A percentile compares a stretch with the other conserved stretches of the same genome.
Evolutionary conservation across 2,888 invertebrate genomes (phyloP).

Genomic region (Phorcus lineatus): DNA sequence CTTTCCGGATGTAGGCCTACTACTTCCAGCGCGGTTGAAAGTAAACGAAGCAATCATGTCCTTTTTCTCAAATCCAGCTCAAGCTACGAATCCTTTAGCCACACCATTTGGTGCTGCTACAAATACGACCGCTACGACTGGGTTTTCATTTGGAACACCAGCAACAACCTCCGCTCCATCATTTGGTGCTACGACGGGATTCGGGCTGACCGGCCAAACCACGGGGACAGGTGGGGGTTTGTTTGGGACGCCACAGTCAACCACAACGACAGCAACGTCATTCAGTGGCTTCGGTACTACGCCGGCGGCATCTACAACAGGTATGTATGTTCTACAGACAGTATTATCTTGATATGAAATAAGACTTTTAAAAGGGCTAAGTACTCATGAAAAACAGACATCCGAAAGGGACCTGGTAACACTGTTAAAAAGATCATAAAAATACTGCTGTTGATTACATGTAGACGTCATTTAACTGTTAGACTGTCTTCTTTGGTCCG

Average conservation of each 20-base stretch:
- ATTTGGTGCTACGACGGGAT: conserved; percentile 37
- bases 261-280: conserved; percentile 7
- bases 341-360: too few species aligned
- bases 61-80: background rate
- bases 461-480: too few species aligned
- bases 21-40: background rate
- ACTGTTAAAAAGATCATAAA: too few species aligned
- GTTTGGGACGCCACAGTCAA: background rate
- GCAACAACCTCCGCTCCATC: conserved; percentile 36
- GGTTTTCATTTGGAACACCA: conserved; percentile 30
- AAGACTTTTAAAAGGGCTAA: too few species aligned
- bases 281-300: conserved; percentile 56
- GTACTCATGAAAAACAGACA: too few species aligned
- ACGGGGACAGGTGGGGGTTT: conserved; percentile 3
- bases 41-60: background rate
- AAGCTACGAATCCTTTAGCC: background rate
- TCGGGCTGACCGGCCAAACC: conserved; percentile 30
- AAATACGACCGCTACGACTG: conserved; percentile 32
- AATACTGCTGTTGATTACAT: too few species aligned
- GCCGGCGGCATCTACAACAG: conserved; percentile 31
- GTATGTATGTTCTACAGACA: background rate
- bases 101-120: conserved; percentile 36
- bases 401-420: background rate
- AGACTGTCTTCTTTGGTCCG: too few species aligned
- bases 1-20: background rate